Evolutionary conservation across 2,888 invertebrate genomes (phyloP).

Genomic region (Lasioglossum marginatum): DNA sequence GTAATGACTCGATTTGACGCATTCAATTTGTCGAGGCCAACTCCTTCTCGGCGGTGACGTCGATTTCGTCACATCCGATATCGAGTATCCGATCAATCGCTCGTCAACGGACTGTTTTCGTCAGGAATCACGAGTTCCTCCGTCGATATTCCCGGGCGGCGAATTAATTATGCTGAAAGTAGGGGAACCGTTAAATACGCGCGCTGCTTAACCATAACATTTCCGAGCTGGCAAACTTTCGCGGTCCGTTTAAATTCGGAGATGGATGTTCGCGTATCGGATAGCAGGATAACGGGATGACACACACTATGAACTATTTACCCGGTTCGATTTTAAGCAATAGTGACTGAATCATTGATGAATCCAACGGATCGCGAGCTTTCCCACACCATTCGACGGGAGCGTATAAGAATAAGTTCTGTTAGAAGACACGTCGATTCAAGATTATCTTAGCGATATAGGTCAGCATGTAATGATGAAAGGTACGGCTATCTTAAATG

Average conservation of each 20-base stretch:
- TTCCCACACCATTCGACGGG: not conserved
- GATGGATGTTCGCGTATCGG: not conserved
- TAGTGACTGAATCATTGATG: slow-evolving; percentile 36
- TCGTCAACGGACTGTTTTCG: slow-evolving; percentile 34
- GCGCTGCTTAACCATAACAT: slow-evolving; percentile 11
- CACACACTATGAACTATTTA: slow-evolving; percentile 15
- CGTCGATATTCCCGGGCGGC: slow-evolving; percentile 1
- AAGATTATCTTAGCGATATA: slow-evolving; percentile 22
- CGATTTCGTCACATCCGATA: slow-evolving; percentile 1
- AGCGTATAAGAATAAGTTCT: slow-evolving; percentile 49
- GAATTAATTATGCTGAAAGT: not conserved
- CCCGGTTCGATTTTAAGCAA: slow-evolving; percentile 43
- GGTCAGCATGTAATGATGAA: not conserved
- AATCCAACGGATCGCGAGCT: slow-evolving; percentile 32
- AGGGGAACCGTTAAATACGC: slow-evolving; percentile 34
- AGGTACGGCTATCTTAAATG: not conserved
- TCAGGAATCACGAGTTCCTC: not conserved
- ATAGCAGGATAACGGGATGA: not conserved
- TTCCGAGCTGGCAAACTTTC: slow-evolving; percentile 24
- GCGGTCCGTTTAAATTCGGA: not conserved
- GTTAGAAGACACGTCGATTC: not conserved
- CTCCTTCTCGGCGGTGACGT: not conserved
- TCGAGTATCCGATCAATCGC: slow-evolving; percentile 35
- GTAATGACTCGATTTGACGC: not conserved
- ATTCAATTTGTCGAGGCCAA: not conserved